Base-by-base conservation (phyloP, 2,113 vertebrate genomes). In the Paralichthys olivaceus region DNA sequence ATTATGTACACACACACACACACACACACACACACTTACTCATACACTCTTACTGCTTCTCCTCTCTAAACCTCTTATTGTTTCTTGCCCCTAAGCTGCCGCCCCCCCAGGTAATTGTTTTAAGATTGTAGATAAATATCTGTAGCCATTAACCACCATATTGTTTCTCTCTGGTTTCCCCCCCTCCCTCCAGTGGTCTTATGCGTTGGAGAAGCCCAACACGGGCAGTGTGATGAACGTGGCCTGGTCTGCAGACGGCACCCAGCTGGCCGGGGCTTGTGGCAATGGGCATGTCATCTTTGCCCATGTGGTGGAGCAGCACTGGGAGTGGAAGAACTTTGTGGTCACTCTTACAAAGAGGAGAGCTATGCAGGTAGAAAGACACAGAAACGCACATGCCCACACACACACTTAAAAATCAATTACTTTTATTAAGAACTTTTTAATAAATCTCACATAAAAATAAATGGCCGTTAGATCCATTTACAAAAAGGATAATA, bases 231-330 rank as follows among this genome's bases (percentile, higher is more conserved):
- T 99, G 81, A 96, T 98, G 88, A 95, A 93, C 77, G 90, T 99
- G 37, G 94, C 96, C 0, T 99, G 98, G 98, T 98, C 97, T 14
- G 77, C 94, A 9, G 98, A 99, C 43, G 97, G 98, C 77, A 98
- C 97, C 40, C 98, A 98, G 75, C 93, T 99, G 45, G 97, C 97
- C 0, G 98, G 96, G 22, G 97, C 98, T 0, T 99, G 98, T 57
- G 97, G 95, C 12, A 99, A 99, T 0, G 97, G 97, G 23, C 97
- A 99, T 2, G 97, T 99, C 72, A 93, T 99, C 81, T 98, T 99
- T 86, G 98, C 97, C 81, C 97, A 99, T 32, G 91, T 99, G 26
- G 93, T 99, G 89, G 97, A 98, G 43, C 98, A 98, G 3, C 94
- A 87, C 6, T 99, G 98, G 98, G 96, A 98, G 77, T 98, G 98